These are phyloP conservation scores for Gulo gulo DNA, from an alignment of 2,113 vertebrate genomes.

Conservation along the genomic window DNA sequence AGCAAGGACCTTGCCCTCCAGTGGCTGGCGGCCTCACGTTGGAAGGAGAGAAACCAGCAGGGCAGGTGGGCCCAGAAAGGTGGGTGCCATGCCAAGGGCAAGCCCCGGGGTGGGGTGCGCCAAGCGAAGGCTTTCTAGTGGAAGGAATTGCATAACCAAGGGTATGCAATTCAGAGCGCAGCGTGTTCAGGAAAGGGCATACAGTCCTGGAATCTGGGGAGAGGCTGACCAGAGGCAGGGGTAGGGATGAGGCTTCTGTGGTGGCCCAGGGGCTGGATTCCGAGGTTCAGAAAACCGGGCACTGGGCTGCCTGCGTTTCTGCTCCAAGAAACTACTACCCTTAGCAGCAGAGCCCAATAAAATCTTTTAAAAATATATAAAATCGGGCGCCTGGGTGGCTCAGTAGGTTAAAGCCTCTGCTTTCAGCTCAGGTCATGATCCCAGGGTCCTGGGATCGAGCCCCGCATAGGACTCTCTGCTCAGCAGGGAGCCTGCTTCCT, in stretches of 20 bases:
- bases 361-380: too few relatives aligned
- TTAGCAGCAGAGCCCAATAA: neutral
- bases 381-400: too few relatives aligned
- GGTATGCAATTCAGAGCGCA: neutral
- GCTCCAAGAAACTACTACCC: neutral
- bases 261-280: neutral
- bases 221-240: neutral
- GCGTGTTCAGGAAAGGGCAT: neutral
- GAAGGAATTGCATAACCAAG: neutral
- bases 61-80: neutral
- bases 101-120: neutral
- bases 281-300: neutral
- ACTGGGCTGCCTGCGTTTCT: neutral
- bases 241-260: neutral
- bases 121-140: neutral
- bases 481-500: too few relatives aligned
- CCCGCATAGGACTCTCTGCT: too few relatives aligned
- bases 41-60: neutral
- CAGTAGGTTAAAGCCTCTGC: too few relatives aligned
- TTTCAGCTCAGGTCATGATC: too few relatives aligned
- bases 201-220: accelerated
- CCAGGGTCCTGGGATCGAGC: too few relatives aligned
- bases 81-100: neutral
- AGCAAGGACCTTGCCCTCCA: neutral
- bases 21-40: neutral